Evolutionary conservation across 2,113 vertebrate species (phyloP).

Genomic region (Grammomys dolichurus): DNA sequence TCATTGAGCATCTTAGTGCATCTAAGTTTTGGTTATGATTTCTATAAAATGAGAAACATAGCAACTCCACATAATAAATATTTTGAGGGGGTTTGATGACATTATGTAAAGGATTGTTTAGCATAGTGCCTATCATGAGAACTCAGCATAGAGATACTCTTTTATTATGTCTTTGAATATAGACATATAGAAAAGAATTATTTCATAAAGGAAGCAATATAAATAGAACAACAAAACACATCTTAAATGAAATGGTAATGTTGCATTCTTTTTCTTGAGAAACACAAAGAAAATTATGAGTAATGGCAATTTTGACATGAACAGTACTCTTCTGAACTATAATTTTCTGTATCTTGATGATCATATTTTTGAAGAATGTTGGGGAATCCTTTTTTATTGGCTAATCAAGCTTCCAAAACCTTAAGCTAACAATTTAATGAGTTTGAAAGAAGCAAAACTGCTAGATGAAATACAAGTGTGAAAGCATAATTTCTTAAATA

Average conservation of each 20-base stretch:
- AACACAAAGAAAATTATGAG: conserved; percentile 3
- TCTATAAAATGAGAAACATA: conserved; percentile 10
- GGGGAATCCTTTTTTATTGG: not conserved
- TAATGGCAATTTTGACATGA: not conserved
- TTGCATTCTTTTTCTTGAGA: not conserved
- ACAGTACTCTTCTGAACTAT: not conserved
- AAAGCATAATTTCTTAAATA: conserved; percentile 53
- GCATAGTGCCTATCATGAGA: not conserved
- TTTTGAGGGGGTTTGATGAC: not conserved
- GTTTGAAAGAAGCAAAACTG: conserved; percentile 44
- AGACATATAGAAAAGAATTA: not conserved
- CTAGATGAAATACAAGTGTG: not conserved
- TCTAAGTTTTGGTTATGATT: not conserved
- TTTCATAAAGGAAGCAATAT: not conserved
- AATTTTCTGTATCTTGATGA: not conserved
- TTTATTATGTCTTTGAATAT: not conserved
- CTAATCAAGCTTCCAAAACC: conserved; percentile 24
- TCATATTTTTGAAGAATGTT: conserved; percentile 52
- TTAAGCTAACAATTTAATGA: conserved; percentile 53
- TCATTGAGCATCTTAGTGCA: not conserved
- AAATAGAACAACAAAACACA: not conserved
- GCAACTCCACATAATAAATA: not conserved
- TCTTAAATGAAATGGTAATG: conserved; percentile 30
- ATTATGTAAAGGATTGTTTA: not conserved
- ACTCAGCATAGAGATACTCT: not conserved